Percentiles rank a stretch among this genome's conserved stretches.
phyloP scores from a whole-genome alignment of 1,140 invertebrate species.

The Holotrichia oblita region DNA sequence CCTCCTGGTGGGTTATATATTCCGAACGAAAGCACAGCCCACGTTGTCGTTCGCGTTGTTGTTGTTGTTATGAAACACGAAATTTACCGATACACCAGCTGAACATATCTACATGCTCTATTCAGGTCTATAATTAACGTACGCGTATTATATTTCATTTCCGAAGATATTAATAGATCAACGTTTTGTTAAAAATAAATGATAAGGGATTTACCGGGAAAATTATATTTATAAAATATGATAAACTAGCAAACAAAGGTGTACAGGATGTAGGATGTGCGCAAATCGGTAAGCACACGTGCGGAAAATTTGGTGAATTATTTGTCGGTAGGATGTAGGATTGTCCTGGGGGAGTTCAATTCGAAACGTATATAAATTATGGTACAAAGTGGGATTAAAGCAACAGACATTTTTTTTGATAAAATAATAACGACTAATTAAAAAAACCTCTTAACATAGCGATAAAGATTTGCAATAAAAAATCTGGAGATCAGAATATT shows the following conservation, averaged over 20 bases:
- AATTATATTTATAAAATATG: conserved; percentile 7
- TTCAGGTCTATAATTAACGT: neutral
- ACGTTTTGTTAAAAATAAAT: conserved; percentile 1
- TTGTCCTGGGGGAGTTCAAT: no score
- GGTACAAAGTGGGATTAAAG: no score
- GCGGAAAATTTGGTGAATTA: no score
- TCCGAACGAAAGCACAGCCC: neutral
- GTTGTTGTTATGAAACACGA: conserved; percentile 3
- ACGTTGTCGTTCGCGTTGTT: neutral
- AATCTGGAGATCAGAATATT: no score
- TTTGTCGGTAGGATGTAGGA: no score
- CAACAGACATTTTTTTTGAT: no score
- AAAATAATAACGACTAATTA: no score
- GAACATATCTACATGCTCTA: neutral
- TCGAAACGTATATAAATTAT: no score
- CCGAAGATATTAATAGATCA: neutral
- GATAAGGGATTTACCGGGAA: neutral
- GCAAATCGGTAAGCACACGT: no score
- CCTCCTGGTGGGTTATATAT: neutral
- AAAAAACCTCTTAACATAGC: no score
- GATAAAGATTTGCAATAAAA: no score
- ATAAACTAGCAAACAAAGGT: neutral
- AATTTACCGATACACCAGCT: neutral
- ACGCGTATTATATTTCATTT: conserved; percentile 3
- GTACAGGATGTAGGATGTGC: neutral